Evolutionary conservation across 1,140 invertebrate species (phyloP).

Genomic region (Lepidotrigona ventralis): DNA sequence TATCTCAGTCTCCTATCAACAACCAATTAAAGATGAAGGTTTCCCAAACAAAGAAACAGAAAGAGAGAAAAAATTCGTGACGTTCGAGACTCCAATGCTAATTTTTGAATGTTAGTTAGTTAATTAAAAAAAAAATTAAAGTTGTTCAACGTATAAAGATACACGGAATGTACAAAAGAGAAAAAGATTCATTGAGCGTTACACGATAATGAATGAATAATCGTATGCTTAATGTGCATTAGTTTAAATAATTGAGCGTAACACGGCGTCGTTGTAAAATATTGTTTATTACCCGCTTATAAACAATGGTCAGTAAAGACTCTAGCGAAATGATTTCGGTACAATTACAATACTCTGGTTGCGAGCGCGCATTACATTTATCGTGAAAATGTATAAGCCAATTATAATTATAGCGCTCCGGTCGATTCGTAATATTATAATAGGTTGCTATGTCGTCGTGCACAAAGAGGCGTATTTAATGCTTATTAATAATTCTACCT

Average conservation of each 20-base stretch:
- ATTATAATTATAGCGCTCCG: slow-evolving; percentile 53
- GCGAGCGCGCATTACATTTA: slow-evolving; percentile 60
- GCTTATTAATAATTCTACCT: slow-evolving; percentile 32
- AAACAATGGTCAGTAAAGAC: slow-evolving; percentile 65
- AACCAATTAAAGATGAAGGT: no score
- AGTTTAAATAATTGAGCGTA: slow-evolving; percentile 42
- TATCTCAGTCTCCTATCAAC: no score
- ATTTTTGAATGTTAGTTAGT: no score
- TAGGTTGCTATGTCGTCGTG: slow-evolving; percentile 46
- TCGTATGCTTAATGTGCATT: slow-evolving; percentile 25
- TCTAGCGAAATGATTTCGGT: slow-evolving; percentile 44
- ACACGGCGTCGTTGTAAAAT: slow-evolving; percentile 47
- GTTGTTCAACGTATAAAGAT: not conserved
- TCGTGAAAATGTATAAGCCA: slow-evolving; percentile 58
- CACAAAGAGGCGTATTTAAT: slow-evolving; percentile 16
- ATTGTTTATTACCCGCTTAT: slow-evolving; percentile 62
- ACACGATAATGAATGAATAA: slow-evolving; percentile 18
- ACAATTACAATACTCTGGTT: slow-evolving; percentile 52
- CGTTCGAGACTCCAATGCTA: no score
- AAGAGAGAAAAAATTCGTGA: no score
- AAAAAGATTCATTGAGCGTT: not conserved
- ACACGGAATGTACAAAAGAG: not conserved
- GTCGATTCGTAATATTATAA: slow-evolving; percentile 59
- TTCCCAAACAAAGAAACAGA: no score
- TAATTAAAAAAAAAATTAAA: no score